These are phyloP conservation scores for Magallana gigas DNA, from an alignment of 1,140 invertebrate genomes.

Conservation along the genomic window DNA sequence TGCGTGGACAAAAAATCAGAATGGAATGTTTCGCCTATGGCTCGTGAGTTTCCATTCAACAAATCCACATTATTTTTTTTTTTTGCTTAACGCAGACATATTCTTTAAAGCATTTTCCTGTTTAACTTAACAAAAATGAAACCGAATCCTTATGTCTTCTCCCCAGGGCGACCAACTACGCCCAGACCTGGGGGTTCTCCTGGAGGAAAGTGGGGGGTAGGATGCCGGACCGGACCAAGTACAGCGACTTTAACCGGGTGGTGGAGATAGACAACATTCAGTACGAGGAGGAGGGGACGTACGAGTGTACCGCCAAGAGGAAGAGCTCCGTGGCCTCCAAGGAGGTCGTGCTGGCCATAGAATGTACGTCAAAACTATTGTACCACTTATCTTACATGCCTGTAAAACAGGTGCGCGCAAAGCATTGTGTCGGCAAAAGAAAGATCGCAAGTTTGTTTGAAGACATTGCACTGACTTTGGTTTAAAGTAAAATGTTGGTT, in stretches of 20 bases:
- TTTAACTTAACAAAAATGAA: not conserved
- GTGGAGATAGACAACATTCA: slow-evolving; percentile 90
- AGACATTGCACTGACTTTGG: too few relatives aligned
- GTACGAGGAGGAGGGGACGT: slow-evolving; percentile 96
- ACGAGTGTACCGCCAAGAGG: slow-evolving; percentile 91
- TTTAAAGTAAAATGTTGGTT: too few relatives aligned
- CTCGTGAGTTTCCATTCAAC: slow-evolving; percentile 84
- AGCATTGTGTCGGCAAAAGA: too few relatives aligned
- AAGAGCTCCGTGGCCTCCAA: not conserved
- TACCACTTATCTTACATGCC: not conserved
- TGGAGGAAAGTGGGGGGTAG: slow-evolving; percentile 75
- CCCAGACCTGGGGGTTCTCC: slow-evolving; percentile 52
- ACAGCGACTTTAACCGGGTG: slow-evolving; percentile 90
- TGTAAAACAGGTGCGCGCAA: too few relatives aligned
- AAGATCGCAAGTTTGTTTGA: too few relatives aligned
- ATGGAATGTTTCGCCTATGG: slow-evolving; percentile 97
- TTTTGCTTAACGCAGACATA: too few relatives aligned
- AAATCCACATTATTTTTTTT: too few relatives aligned
- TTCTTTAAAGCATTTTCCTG: too few relatives aligned
- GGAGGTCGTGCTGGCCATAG: not conserved
- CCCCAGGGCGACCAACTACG: slow-evolving; percentile 44
- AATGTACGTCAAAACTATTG: slow-evolving; percentile 9
- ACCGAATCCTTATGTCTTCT: not conserved
- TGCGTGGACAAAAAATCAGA: slow-evolving; percentile 92
- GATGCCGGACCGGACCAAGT: slow-evolving; percentile 86